Evolutionary conservation across 2,888 invertebrate species (phyloP).

Genomic region (Lepidonotus clava): DNA sequence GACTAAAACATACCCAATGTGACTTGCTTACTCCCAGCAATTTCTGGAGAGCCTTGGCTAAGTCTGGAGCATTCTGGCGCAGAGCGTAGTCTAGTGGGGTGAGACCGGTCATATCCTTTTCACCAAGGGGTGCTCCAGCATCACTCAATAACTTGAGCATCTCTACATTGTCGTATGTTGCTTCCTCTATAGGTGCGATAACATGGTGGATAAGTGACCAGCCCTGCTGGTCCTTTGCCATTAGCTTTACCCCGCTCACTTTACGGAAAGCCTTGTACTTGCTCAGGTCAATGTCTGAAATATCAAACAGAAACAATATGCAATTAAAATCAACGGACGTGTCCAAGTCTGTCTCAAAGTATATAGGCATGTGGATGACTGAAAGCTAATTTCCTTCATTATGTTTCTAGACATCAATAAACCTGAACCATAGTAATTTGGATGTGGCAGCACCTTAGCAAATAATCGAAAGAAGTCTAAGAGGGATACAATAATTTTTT

Average conservation of each 20-base stretch:
- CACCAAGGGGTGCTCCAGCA: slow-evolving; percentile 75
- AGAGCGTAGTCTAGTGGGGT: slow-evolving; percentile 73
- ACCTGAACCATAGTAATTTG: no score
- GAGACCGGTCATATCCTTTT: slow-evolving; percentile 73
- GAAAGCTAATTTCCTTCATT: no score
- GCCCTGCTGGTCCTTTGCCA: slow-evolving; percentile 75
- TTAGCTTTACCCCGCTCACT: slow-evolving; percentile 74
- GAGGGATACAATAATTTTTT: no score
- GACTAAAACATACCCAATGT: slow-evolving; percentile 9
- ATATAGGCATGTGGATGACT: no score
- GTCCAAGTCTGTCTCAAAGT: no score
- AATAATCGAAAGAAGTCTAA: no score
- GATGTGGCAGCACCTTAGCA: no score
- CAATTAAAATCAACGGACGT: neutral
- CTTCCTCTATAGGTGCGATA: slow-evolving; percentile 77
- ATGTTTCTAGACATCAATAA: no score
- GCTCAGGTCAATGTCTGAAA: slow-evolving; percentile 60
- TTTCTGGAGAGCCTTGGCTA: slow-evolving; percentile 71
- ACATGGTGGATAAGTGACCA: slow-evolving; percentile 80
- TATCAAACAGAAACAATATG: neutral
- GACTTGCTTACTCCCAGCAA: slow-evolving; percentile 61
- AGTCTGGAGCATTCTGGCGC: slow-evolving; percentile 69
- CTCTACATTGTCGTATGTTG: slow-evolving; percentile 79
- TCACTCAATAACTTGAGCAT: slow-evolving; percentile 77
- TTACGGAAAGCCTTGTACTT: slow-evolving; percentile 62